Percentiles rank a stretch among this genome's conserved stretches.
These are phyloP conservation scores for Sinotaia quadrata DNA, from an alignment of 2,888 invertebrate species.

Conservation along the genomic window DNA sequence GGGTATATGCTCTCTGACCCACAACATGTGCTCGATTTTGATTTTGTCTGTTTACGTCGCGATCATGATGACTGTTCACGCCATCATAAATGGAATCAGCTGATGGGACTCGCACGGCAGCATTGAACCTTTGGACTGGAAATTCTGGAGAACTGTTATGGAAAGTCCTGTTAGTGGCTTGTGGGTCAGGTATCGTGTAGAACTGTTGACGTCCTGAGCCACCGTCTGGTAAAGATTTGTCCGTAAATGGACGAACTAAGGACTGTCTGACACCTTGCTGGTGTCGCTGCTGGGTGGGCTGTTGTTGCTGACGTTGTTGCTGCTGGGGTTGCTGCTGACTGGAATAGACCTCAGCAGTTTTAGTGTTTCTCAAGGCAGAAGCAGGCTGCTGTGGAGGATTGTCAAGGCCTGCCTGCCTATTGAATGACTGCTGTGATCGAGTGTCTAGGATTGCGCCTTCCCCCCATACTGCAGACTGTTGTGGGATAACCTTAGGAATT, in stretches of 20 bases:
- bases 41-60: neutral
- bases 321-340: neutral
- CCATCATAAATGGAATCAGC: slow-evolving; percentile 39
- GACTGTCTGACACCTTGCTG: slow-evolving; percentile 12
- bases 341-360: too few relatives aligned
- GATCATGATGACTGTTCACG: slow-evolving; percentile 2
- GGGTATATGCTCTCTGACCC: slow-evolving; percentile 11
- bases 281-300: neutral
- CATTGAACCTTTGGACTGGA: slow-evolving; percentile 25
- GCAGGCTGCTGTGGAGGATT: slow-evolving; percentile 1
- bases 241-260: slow-evolving; percentile 15
- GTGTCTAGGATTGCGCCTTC: too few relatives aligned
- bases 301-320: neutral
- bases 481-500: too few relatives aligned
- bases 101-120: slow-evolving; percentile 34
- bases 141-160: slow-evolving; percentile 40
- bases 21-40: neutral
- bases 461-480: too few relatives aligned
- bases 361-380: too few relatives aligned
- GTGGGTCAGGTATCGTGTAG: slow-evolving; percentile 33
- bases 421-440: too few relatives aligned
- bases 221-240: slow-evolving; percentile 5
- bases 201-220: slow-evolving; percentile 26
- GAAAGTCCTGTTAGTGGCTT: slow-evolving; percentile 14
- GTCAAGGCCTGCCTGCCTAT: too few relatives aligned